Conservation (phyloP, 2,797 vertebrate species). For the Enteromius paludinosus region DNA sequence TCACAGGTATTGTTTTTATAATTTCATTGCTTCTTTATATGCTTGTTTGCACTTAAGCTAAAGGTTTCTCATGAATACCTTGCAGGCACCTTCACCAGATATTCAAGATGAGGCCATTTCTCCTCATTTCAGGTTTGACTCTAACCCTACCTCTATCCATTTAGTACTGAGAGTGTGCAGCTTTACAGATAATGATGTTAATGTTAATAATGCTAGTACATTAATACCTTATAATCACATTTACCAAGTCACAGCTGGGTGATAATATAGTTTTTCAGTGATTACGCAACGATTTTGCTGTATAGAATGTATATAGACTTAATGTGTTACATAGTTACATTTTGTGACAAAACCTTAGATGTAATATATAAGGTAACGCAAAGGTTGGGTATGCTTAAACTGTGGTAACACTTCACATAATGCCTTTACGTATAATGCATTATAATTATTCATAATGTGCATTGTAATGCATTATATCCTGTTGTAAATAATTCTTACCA, state of each 20-base stretch:
- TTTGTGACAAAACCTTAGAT: not conserved
- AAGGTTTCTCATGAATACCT: not conserved
- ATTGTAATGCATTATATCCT: not conserved
- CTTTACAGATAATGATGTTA: not conserved
- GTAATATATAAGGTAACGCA: not conserved
- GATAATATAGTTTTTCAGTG: not conserved
- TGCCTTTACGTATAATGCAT: not conserved
- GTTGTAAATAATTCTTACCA: not conserved
- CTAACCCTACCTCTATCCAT: not conserved
- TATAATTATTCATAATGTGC: not conserved
- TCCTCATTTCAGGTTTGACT: conserved; percentile 57
- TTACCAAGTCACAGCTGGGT: not conserved
- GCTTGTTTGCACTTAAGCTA: not conserved
- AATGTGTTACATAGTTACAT: not conserved
- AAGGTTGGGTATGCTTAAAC: not conserved
- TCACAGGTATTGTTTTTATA: conserved; percentile 51
- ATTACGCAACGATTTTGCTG: not conserved
- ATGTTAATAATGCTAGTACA: not conserved
- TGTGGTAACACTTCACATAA: not conserved
- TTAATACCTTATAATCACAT: not conserved
- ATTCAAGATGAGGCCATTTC: conserved; percentile 37
- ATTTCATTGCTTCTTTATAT: not conserved
- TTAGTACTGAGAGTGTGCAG: not conserved
- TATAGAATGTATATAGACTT: not conserved
- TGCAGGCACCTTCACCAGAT: conserved; percentile 43